A percentile compares a stretch with the other conserved stretches of the same genome.
Conservation (phyloP, 1,140 invertebrate species). For the Drosophila tropicalis region DNA sequence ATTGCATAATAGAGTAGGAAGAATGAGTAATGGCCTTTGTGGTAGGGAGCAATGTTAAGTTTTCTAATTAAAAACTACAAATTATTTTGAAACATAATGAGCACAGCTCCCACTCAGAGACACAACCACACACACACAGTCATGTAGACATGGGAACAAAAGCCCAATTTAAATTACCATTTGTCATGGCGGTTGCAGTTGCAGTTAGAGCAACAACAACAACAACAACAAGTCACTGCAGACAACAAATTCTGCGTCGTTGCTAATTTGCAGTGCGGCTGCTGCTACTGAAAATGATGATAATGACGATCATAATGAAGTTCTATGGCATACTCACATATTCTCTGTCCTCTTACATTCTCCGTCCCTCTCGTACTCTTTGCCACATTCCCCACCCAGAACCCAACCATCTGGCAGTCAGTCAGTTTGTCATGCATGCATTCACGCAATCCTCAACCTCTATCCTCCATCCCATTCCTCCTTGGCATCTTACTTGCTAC, state of each 20-base stretch:
- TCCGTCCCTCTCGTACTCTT: neutral
- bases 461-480: neutral
- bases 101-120: conserved; percentile 23
- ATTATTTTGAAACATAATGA: conserved; percentile 73
- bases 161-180: conserved; percentile 79
- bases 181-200: conserved; percentile 64
- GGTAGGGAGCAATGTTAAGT: conserved; percentile 49
- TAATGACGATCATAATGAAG: conserved; percentile 42
- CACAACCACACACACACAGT: conserved; percentile 15
- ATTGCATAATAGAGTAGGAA: neutral
- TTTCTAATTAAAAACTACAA: conserved; percentile 81
- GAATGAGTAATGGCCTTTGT: conserved; percentile 4
- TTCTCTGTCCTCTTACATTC: neutral
- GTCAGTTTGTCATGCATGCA: neutral
- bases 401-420: conserved; percentile 20
- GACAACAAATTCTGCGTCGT: conserved; percentile 32
- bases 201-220: conserved; percentile 28
- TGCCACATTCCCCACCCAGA: conserved; percentile 1
- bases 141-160: conserved; percentile 44
- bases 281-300: conserved; percentile 21
- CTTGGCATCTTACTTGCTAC: conserved; percentile 13
- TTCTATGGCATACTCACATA: conserved; percentile 26
- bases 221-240: conserved; percentile 16
- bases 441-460: neutral
- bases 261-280: conserved; percentile 66